Base-by-base conservation (phyloP, 1,140 invertebrate species). In the Archegozetes longisetosus region DNA sequence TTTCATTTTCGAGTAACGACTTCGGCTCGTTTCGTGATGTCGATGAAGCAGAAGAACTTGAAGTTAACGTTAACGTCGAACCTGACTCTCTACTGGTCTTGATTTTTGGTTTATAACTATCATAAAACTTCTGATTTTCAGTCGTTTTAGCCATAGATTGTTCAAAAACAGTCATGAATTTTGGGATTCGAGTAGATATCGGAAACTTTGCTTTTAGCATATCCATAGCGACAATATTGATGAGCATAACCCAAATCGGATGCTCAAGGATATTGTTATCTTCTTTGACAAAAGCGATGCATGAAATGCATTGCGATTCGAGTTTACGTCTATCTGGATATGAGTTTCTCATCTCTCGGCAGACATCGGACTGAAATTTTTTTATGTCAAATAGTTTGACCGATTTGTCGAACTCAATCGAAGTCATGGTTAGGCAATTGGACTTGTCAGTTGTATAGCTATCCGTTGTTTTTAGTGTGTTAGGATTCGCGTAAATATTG, bases 371-470 rank as follows among this genome's bases (percentile, higher is more conserved):
- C 76, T 92, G 85, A 74, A 94, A 96, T 73, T 92, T 93, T 73
- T 89, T 90, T 87, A 95, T 93, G 74, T 96, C 91, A 75, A 95
- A 95, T 58, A 94, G 71, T 86, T 92, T 92, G 71, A 89, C 83
- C 68, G 89, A 88, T 76, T 92, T 92, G 69, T 91, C 88, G 66
- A 82, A 80, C 76, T 92, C 88, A 60, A 94, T 40, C 6, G 6
- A 6, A 40, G 32, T 40, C 32, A 40, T 40, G 6, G 32, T 9
- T 40, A 17, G 17, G 6, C 17, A 17, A 40, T 17, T 17, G 17
- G 6, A 6, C 17, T 40, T 40, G 6, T 17, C 32, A 9, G 32
- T 40, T n/a, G n/a, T n/a, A n/a, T n/a, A n/a, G 17, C 32, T 40
- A 17, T 9, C 32, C 17, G 32, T 40, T 17, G 6, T 17, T 9